Base-by-base conservation (phyloP, 2,113 vertebrate species). In the Pluvianellus socialis region DNA sequence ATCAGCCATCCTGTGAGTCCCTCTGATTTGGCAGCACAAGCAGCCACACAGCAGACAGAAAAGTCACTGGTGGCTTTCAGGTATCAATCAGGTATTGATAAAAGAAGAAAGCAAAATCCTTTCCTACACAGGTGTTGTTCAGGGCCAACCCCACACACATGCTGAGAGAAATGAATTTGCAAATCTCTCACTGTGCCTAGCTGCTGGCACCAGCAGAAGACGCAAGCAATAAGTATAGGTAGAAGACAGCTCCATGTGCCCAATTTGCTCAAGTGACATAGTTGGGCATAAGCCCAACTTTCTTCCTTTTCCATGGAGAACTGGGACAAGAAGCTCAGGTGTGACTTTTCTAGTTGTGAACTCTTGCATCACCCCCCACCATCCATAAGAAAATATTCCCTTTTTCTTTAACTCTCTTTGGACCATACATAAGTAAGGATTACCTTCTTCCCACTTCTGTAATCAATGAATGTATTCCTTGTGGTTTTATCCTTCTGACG, bases 1-100 rank as follows among this genome's bases (percentile, higher is more conserved):
- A 23, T 65, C 49, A 75, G 6, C 23, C 1, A 1, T 26, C 19
- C 42, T 32, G 20, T 32, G 59, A 0, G 0, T 5, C 45, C 12
- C 22, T 74, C 42, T 70, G 32, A 63, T 50, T 32, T 68, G 4
- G 7, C 0, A 2, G 27, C 32, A 58, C 22, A 19, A 47, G 14
- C 15, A 53, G 13, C 18, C 9, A 22, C 30, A 33, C 5, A 70
- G 45, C 42, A 88, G 49, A 16, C 47, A 79, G 66, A 62, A 32
- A 58, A 63, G 24, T 56, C 61, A 88, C 15, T 38, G 21, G 2
- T 42, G 26, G 38, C 38, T 38, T 38, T 38, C 38, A 38, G 38
- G 38, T 38, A 38, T 38, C 38, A 38, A 38, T 47, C 24, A 74
- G 55, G 18, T 47, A 28, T 18, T 0, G 0, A 15, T 58, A 58